phyloP scores from a whole-genome alignment of 2,797 vertebrate genomes.

The Macrochelys suwanniensis region DNA sequence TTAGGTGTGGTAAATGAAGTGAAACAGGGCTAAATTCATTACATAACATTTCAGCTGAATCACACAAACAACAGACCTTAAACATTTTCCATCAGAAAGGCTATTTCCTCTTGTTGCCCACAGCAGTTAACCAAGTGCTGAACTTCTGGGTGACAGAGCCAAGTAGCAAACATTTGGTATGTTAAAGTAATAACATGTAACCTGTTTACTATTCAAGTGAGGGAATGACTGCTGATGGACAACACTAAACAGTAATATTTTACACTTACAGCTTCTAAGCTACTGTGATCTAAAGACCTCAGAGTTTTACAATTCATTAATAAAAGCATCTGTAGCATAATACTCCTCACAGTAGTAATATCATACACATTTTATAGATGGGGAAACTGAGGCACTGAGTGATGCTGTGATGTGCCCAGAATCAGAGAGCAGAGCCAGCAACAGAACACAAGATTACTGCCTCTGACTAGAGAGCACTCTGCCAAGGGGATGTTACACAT shows the following conservation, averaged over 20 bases:
- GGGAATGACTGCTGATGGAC: neutral
- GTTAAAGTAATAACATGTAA: neutral
- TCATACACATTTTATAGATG: fast-evolving
- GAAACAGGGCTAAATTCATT: conserved; percentile 51
- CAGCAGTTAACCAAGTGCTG: neutral
- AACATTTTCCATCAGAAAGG: conserved; percentile 44
- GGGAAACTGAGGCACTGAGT: neutral
- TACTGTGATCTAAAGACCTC: neutral
- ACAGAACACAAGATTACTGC: neutral
- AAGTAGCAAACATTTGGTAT: neutral
- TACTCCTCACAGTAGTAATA: fast-evolving
- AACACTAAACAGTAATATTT: fast-evolving
- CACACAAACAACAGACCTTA: conserved; percentile 35
- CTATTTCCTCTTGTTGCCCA: conserved; percentile 50
- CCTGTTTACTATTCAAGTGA: neutral
- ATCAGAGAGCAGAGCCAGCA: neutral
- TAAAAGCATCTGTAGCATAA: fast-evolving
- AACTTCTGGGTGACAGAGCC: neutral
- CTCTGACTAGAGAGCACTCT: neutral
- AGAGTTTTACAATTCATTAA: neutral
- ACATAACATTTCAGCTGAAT: neutral
- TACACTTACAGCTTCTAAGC: fast-evolving
- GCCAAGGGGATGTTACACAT: neutral
- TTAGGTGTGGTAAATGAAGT: conserved; percentile 67
- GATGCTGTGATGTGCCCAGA: fast-evolving